These are phyloP conservation scores for Aphelinus atriplicis DNA, from an alignment of 1,140 invertebrate genomes.

Conservation along the genomic window DNA sequence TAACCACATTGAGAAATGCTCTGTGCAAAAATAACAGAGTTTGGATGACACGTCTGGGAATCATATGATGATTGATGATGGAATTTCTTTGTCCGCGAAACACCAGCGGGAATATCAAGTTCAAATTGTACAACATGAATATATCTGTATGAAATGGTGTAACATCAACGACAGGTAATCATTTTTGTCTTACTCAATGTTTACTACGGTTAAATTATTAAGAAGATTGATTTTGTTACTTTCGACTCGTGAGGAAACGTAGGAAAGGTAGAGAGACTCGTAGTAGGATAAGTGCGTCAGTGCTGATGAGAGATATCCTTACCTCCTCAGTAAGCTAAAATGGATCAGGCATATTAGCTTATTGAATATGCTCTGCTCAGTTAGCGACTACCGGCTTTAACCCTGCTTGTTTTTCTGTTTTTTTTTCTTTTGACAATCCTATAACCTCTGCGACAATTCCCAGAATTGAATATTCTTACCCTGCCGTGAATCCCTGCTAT, in stretches of 20 bases:
- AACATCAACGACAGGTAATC: neutral
- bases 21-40: too few species aligned
- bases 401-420: neutral
- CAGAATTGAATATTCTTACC: too few species aligned
- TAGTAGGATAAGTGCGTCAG: constrained; percentile 58
- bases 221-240: constrained; percentile 36
- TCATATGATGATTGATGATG: constrained; percentile 22
- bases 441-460: too few species aligned
- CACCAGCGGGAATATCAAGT: too few species aligned
- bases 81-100: constrained; percentile 13
- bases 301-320: constrained; percentile 64
- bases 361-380: constrained; percentile 62
- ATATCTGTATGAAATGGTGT: constrained; percentile 5
- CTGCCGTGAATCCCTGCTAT: too few species aligned
- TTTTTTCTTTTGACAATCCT: too few species aligned
- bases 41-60: neutral
- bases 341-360: constrained; percentile 59
- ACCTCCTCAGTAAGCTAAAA: constrained; percentile 68
- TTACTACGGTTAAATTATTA: constrained; percentile 33
- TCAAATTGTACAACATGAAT: neutral
- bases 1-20: too few species aligned
- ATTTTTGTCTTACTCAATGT: constrained; percentile 9
- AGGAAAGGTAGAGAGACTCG: constrained; percentile 60
- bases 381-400: constrained; percentile 4
- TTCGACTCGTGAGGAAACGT: constrained; percentile 52